These are phyloP conservation scores for Anguilla rostrata DNA, from an alignment of 2,113 vertebrate species.

Conservation along the genomic window DNA sequence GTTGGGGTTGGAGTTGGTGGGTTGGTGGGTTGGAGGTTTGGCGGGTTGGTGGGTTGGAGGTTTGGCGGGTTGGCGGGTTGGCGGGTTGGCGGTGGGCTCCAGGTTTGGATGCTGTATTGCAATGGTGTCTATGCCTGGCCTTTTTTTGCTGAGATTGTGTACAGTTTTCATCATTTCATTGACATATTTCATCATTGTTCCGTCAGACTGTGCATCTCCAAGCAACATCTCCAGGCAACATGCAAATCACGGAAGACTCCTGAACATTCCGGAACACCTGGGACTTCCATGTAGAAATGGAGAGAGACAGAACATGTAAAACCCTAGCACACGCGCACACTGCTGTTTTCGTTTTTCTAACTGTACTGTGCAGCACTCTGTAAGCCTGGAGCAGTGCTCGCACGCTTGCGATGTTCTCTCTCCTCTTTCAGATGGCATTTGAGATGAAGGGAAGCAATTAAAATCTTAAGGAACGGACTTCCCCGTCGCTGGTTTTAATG, in stretches of 20 bases:
- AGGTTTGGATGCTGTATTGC: background rate
- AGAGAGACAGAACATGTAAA: no score
- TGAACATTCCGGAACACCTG: background rate
- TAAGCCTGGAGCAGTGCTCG: no score
- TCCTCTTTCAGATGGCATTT: slow-evolving; percentile 1
- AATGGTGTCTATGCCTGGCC: background rate
- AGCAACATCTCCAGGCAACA: no score
- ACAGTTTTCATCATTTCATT: background rate
- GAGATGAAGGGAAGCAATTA: slow-evolving; percentile 16
- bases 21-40: no score
- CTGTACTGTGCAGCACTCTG: no score
- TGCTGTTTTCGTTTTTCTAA: no score
- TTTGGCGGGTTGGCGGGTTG: background rate
- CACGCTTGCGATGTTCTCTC: background rate
- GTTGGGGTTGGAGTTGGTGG: no score
- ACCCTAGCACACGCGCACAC: no score
- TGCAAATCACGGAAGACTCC: background rate
- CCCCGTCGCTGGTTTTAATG: background rate
- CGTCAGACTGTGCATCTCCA: background rate
- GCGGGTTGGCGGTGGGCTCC: background rate
- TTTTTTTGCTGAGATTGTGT: background rate
- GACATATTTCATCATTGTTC: background rate
- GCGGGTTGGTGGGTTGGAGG: background rate
- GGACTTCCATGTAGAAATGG: no score
- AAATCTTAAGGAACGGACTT: background rate